Conservation (phyloP, 2,797 vertebrate genomes). For the Periophthalmus magnuspinnatus region DNA sequence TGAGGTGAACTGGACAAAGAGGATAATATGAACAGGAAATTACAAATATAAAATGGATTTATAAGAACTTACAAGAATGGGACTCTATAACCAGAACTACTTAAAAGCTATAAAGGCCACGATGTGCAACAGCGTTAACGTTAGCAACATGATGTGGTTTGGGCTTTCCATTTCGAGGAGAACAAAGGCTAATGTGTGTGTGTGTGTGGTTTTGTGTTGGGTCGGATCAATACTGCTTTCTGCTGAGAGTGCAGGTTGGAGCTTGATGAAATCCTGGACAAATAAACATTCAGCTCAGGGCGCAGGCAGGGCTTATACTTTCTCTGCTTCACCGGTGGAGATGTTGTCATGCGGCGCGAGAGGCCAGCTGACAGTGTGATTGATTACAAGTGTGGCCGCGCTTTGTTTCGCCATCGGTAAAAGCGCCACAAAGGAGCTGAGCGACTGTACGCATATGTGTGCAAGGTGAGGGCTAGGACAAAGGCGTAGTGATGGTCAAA, state of each 20-base stretch:
- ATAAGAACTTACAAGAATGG: background rate
- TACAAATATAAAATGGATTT: background rate
- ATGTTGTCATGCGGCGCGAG: conserved; percentile 38
- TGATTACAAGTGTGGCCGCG: conserved; percentile 61
- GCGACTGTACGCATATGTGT: conserved; percentile 19
- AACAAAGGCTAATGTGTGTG: conserved; percentile 50
- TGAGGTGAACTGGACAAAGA: background rate
- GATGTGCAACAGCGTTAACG: background rate
- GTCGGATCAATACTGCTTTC: conserved; percentile 60
- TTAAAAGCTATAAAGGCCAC: background rate
- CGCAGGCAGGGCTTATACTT: conserved; percentile 24
- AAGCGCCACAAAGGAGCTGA: conserved; percentile 45
- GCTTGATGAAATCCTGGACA: conserved; percentile 59
- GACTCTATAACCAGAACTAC: background rate
- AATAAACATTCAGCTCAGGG: conserved; percentile 59
- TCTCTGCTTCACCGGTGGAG: conserved; percentile 25
- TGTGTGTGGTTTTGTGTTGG: conserved; percentile 40
- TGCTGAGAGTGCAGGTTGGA: conserved; percentile 64
- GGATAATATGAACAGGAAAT: conserved; percentile 4
- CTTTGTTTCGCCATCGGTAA: conserved; percentile 61
- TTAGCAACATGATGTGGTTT: conserved; percentile 15
- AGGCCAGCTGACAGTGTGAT: conserved; percentile 64
- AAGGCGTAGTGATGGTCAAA: conserved; percentile 19
- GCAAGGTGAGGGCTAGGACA: conserved; percentile 40
- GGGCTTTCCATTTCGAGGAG: conserved; percentile 13